Conservation (phyloP, 2,888 invertebrate species). For the Diarsia dahlii region DNA sequence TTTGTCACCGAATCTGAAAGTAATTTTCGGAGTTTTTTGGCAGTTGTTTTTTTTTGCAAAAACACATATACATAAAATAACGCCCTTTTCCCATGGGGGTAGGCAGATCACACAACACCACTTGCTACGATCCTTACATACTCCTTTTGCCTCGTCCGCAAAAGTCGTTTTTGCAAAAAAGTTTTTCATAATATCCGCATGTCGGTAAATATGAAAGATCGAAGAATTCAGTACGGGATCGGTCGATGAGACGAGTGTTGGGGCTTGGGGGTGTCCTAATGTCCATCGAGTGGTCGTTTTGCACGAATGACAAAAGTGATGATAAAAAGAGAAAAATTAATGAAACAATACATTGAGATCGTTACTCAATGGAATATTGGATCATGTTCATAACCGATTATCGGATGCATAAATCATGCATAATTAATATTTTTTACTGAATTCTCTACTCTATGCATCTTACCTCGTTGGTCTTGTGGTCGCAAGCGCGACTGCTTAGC, state of each 20-base stretch:
- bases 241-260: not conserved
- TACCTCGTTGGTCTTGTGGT: not conserved
- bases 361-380: slow-evolving; percentile 23
- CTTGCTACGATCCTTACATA: too few species aligned
- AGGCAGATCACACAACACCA: too few species aligned
- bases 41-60: too few species aligned
- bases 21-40: too few species aligned
- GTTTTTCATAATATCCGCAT: not conserved
- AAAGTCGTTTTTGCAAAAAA: too few species aligned
- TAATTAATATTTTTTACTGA: slow-evolving; percentile 12
- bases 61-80: too few species aligned
- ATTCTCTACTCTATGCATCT: not conserved
- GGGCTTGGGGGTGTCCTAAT: not conserved
- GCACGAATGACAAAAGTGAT: not conserved
- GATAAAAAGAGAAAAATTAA: not conserved
- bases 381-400: slow-evolving; percentile 29
- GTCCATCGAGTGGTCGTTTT: not conserved
- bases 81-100: too few species aligned
- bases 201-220: not conserved
- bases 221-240: not conserved
- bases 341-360: not conserved
- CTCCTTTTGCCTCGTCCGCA: too few species aligned
- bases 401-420: slow-evolving; percentile 13
- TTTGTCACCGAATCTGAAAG: too few species aligned
- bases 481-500: not conserved